phyloP scores from a whole-genome alignment of 2,888 invertebrate species.

The Arge pagana region DNA sequence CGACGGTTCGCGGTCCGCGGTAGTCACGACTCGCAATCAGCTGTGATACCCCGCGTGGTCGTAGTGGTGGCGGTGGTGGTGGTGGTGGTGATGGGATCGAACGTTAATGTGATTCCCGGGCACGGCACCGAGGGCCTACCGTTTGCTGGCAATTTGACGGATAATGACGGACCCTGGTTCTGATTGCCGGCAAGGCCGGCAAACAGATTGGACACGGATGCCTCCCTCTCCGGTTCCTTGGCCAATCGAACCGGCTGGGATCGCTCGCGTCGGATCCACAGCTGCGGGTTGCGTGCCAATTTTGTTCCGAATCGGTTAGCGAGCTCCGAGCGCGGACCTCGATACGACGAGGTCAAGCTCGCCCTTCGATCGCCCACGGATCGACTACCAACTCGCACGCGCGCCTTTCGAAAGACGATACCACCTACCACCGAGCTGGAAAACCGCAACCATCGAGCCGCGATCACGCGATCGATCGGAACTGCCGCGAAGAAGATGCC shows the following conservation, averaged over 20 bases:
- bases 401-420: too few relatives aligned
- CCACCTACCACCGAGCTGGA: too few relatives aligned
- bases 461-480: too few relatives aligned
- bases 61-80: too few relatives aligned
- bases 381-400: too few relatives aligned
- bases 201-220: constrained; percentile 24
- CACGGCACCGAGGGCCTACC: constrained; percentile 9
- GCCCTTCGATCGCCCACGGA: background rate
- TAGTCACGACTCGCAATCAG: constrained; percentile 46
- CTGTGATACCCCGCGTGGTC: constrained; percentile 4
- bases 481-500: too few relatives aligned
- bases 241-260: constrained; percentile 8
- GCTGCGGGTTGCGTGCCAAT: constrained; percentile 22
- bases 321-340: background rate
- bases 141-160: constrained; percentile 25
- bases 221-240: constrained; percentile 12
- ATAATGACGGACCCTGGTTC: constrained; percentile 24
- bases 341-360: constrained; percentile 3
- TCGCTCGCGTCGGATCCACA: constrained; percentile 7
- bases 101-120: constrained; percentile 14
- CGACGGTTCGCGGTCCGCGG: too few relatives aligned
- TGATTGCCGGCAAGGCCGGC: constrained; percentile 23
- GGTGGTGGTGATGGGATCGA: constrained; percentile 1
- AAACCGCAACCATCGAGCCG: too few relatives aligned
- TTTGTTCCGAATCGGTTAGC: constrained; percentile 18